Base-by-base conservation (phyloP, 2,797 vertebrate genomes). In the Lateolabrax maculatus region DNA sequence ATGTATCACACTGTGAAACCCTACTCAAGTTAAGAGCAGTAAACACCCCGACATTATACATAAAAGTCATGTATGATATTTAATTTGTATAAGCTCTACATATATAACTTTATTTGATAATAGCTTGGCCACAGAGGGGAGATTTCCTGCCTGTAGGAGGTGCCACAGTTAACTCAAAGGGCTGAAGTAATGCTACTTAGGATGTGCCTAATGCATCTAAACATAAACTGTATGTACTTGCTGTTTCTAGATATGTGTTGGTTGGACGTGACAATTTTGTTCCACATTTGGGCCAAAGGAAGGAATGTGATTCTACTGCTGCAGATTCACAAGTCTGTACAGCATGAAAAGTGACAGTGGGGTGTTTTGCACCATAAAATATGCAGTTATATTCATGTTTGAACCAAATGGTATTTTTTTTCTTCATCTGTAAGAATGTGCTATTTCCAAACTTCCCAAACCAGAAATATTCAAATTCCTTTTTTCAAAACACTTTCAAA, bases 91-190 rank as follows among this genome's bases (percentile, higher is more conserved):
- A 34, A 27, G 37, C 15, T 70, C 21, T 43, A 2, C 19, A 34
- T 31, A 19, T 44, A 25, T 31, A 2, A 23, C 12, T 37, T 0
- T 34, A 58, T 64, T 68, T 55, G 23, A 19, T 44, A 16, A 29
- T 53, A n/a, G 25, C 21, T 5, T 4, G 39, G 55, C 36, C 46
- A 16, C 48, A 61, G 18, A 39, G 7, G 12, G 1, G 48, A 27
- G 39, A 23, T 34, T 29, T 76, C 41, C 58, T 25, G 65, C 46
- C 72, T 58, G 61, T 29, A 71, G 70, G 62, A 64, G 78, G 48
- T 55, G 62, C 75, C 56, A 60, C 75, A 36, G 73, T 25, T 2
- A 31, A 44, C 43, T 16, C 37, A 46, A 39, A 41, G 5, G 39
- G 44, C 53, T 15, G 18, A 39, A 5, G 31, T 18, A 31, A 56